Conservation (phyloP, 2,113 vertebrate species). For the Neotragus pygmaeus region DNA sequence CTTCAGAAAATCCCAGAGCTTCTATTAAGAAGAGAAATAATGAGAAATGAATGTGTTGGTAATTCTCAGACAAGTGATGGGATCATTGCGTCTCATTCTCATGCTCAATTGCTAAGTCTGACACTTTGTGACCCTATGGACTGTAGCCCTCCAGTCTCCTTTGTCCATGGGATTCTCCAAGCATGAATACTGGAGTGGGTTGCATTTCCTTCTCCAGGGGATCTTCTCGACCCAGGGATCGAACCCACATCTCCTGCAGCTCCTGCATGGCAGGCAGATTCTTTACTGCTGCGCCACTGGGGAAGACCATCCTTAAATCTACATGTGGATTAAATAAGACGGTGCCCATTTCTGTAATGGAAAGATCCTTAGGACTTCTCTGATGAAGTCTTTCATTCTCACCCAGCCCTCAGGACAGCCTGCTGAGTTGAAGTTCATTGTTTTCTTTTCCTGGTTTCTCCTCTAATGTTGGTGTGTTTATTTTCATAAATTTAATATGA, state of each 20-base stretch:
- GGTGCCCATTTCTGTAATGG: not conserved
- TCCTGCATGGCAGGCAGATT: not conserved
- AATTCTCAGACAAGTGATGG: not conserved
- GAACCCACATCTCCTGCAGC: not conserved
- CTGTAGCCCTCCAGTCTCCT: not conserved
- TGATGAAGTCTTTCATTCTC: not conserved
- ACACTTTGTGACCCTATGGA: not conserved
- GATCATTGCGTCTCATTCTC: not conserved
- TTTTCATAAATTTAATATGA: not conserved
- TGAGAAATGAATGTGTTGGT: not conserved
- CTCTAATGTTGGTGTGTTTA: not conserved
- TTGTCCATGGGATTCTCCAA: not conserved
- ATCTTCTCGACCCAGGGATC: not conserved
- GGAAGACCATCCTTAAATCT: not conserved
- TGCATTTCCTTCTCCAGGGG: not conserved
- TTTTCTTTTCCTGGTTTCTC: not conserved
- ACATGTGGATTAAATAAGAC: not conserved
- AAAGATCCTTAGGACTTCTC: not conserved
- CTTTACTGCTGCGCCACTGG: not conserved
- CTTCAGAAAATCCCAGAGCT: not conserved
- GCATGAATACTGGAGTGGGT: not conserved
- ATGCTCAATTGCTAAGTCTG: not conserved
- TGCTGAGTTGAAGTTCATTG: not conserved
- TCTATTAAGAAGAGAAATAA: not conserved
- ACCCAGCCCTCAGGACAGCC: not conserved